Percentiles rank a stretch among this genome's conserved stretches.
These are phyloP conservation scores for Cyprinodon tularosa DNA, from an alignment of 2,113 vertebrate genomes.

Conservation along the genomic window DNA sequence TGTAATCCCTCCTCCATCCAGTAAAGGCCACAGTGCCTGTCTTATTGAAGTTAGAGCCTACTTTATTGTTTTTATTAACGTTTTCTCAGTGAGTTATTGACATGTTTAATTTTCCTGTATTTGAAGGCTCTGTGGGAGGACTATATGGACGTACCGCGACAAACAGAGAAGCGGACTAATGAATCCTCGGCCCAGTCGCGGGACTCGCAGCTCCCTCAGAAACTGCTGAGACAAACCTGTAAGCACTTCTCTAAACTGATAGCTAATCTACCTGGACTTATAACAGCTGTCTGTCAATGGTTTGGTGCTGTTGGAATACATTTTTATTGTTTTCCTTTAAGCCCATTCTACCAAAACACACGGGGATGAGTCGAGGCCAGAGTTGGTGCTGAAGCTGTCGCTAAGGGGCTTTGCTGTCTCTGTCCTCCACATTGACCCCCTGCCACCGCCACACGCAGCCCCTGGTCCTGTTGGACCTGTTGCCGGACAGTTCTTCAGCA, in stretches of 20 bases:
- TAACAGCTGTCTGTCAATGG: neutral
- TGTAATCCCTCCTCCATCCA: no score
- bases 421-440: slow-evolving; percentile 96
- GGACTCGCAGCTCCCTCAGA: slow-evolving; percentile 78
- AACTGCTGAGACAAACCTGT: slow-evolving; percentile 85
- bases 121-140: slow-evolving; percentile 88
- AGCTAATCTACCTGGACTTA: neutral
- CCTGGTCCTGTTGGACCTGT: slow-evolving; percentile 87
- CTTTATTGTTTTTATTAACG: no score
- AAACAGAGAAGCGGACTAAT: slow-evolving; percentile 78
- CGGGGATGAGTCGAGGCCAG: slow-evolving; percentile 93
- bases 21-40: no score
- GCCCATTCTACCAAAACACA: slow-evolving; percentile 89
- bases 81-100: neutral
- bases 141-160: slow-evolving; percentile 86
- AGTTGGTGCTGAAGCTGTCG: slow-evolving; percentile 88
- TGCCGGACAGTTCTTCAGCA: slow-evolving; percentile 90
- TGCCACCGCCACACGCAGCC: slow-evolving; percentile 89
- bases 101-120: slow-evolving; percentile 42
- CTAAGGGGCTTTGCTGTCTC: slow-evolving; percentile 87
- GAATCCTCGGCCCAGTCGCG: slow-evolving; percentile 74
- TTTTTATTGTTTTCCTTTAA: slow-evolving; percentile 69
- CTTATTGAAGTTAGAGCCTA: no score
- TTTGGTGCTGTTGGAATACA: neutral
- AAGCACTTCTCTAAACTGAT: slow-evolving; percentile 59